Base-by-base conservation (phyloP, 1,140 invertebrate species). In the Daktulosphaira vitifoliae region DNA sequence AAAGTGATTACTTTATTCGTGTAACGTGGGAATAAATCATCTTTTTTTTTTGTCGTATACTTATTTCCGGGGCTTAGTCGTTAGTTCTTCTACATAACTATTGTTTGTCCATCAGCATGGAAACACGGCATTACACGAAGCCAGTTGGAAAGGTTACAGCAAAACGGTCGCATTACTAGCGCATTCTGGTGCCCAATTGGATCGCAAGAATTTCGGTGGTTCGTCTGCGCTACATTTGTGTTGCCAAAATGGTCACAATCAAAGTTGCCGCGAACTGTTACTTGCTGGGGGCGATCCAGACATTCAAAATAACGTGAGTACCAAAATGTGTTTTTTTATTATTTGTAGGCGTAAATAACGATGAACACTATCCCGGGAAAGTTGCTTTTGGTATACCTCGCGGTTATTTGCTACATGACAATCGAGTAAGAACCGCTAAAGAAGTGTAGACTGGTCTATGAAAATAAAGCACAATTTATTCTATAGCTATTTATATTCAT, bases 231-330 rank as follows among this genome's bases (percentile, higher is more conserved):
- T 98, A 2, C 94, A 98, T 77, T 80, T 97, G 52, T 88, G 90
- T 48, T 93, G 91, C 71, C 93, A 97, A 79, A 95, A 94, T 74
- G 93, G 94, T 0, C 94, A 97, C 76, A 97, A 97, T 77, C 92
- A 98, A 78, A 90, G 88, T 67, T 91, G 90, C 68, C 76, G 94
- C 44, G 89, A 93, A 72, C 78, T 97, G 3, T 78, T 97, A 1
- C 79, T 94, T 65, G 85, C 89, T 22, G 90, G 90, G 0, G 90
- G 88, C 49, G 85, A 88, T 74, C 86, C 92, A 0, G 88, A 96
- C 75, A 76, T 90, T 22, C 89, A 92, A 76, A 96, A 96, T 72
- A 94, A 93, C 78, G 90, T 92, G 72, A 80, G 82, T 79, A n/a
- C n/a, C n/a, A n/a, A n/a, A n/a, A n/a, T n/a, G n/a, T n/a, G n/a